Evolutionary conservation across 2,113 vertebrate genomes (phyloP), one percentile per base, ranked within the genome.

Genomic region (Sinocyclocheilus grahami): DNA sequence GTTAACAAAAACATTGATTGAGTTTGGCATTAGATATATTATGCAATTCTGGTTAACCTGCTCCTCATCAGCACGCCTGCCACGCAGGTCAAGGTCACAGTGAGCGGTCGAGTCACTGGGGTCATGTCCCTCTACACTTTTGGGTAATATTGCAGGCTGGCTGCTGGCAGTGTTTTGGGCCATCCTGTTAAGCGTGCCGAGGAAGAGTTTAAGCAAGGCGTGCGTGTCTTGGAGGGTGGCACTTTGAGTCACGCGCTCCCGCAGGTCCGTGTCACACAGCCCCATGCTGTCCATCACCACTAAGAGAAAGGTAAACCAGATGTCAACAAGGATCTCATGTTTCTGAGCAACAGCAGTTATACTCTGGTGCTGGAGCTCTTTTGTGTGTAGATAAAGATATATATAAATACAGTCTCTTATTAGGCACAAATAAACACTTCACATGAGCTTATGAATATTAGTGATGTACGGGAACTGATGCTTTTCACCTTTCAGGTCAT

Each of bases 191-290:
- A 95, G 92, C 3, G 93, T 94, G 53, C 91, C 88, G 79, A 95
- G 88, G 42, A 95, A 92, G 83, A 95, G 90, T 86, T 95, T 95
- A 63, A 95, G 92, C 39, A 95, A 93, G 14, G 91, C 91, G 78
- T 95, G 94, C 1, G 94, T 94, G 78, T 95, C 94, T 9, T 75
- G 89, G 77, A 91, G 89, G 0, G 90, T 78, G 0, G 93, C 63
- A 62, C 87, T 46, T 24, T 91, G 91, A 77, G 89, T 7, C 82
- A 89, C 91, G 0, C 87, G 91, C 10, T 92, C 89, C 63, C 93
- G 91, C 89, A 97, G 89, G 84, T 97, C 97, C 20, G 94, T 93
- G 88, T 97, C 95, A 5, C 93, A 96, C 87, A 96, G 95, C 42
- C 94, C 95, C 84, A 95, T 95, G 86, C 91, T 93, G 88, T 95